phyloP scores from a whole-genome alignment of 2,888 invertebrate species.

The Nomada goodeniana region DNA sequence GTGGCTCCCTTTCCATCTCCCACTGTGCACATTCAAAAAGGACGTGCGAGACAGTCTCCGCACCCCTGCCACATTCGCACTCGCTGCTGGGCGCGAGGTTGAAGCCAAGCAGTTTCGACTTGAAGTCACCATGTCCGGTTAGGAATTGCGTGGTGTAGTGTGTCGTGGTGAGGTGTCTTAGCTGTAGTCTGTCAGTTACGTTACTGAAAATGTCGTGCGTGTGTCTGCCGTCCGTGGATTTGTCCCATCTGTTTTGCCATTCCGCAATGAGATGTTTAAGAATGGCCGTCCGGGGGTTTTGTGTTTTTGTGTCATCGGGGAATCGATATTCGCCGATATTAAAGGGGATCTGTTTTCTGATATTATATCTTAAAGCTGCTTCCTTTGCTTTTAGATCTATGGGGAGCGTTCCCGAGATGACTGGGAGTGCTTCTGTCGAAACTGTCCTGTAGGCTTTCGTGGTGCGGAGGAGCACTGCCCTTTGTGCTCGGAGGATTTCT shows the following conservation, averaged over 20 bases:
- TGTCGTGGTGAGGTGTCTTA: neutral
- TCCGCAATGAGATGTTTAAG: too few relatives aligned
- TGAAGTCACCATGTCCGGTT: conserved; percentile 11
- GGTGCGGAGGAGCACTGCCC: neutral
- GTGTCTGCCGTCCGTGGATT: too few relatives aligned
- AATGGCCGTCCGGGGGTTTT: too few relatives aligned
- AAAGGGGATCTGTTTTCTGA: neutral
- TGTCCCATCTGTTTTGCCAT: too few relatives aligned
- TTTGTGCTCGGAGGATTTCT: neutral
- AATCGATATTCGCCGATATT: neutral
- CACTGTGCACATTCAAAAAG: neutral
- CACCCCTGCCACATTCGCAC: neutral
- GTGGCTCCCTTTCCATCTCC: too few relatives aligned
- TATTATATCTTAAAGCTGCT: too few relatives aligned
- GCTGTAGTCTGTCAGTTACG: neutral
- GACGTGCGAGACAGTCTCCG: neutral
- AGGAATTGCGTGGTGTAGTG: neutral
- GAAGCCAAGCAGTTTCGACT: neutral
- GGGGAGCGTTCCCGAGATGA: neutral
- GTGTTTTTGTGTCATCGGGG: neutral
- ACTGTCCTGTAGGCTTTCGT: neutral
- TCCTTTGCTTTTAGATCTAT: neutral
- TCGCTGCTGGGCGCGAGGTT: neutral
- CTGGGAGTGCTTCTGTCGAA: neutral
- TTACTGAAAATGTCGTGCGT: neutral